Evolutionary conservation across 2,888 invertebrate genomes (phyloP).

Genomic region (Hypomecis atomaria): DNA sequence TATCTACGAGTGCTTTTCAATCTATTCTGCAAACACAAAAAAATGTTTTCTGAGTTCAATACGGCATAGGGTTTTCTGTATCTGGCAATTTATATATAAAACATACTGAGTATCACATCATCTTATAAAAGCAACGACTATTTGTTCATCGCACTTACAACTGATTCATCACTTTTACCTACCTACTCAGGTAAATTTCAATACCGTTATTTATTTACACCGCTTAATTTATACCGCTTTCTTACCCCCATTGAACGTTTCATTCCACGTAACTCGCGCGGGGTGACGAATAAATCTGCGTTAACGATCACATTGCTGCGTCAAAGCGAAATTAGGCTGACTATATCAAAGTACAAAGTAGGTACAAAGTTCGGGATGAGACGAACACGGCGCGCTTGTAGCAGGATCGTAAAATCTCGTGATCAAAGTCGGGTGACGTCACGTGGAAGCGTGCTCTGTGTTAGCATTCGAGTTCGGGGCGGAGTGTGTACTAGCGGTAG

Average conservation of each 20-base stretch:
- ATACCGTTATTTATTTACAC: neutral
- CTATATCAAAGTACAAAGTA: constrained; percentile 18
- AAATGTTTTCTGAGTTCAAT: no score
- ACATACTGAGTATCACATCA: no score
- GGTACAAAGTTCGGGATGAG: constrained; percentile 20
- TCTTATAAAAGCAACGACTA: no score
- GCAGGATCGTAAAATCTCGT: constrained; percentile 29
- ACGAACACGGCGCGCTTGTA: constrained; percentile 17
- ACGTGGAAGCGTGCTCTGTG: constrained; percentile 15
- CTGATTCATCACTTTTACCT: no score
- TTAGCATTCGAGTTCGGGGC: neutral
- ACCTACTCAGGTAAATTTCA: no score
- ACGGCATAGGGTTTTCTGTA: no score
- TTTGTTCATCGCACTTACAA: no score
- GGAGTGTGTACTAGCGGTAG: neutral
- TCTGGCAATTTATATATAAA: no score
- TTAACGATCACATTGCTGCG: constrained; percentile 24
- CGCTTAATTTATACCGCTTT: constrained; percentile 10
- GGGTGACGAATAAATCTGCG: constrained; percentile 23
- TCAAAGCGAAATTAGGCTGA: constrained; percentile 23
- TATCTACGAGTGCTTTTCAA: no score
- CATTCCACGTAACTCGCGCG: constrained; percentile 8
- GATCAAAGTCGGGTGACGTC: constrained; percentile 32
- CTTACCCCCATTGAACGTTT: constrained; percentile 13
- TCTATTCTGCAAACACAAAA: no score